Evolutionary conservation across 2,888 invertebrate species (phyloP).

Genomic region (Meloe dianella): DNA sequence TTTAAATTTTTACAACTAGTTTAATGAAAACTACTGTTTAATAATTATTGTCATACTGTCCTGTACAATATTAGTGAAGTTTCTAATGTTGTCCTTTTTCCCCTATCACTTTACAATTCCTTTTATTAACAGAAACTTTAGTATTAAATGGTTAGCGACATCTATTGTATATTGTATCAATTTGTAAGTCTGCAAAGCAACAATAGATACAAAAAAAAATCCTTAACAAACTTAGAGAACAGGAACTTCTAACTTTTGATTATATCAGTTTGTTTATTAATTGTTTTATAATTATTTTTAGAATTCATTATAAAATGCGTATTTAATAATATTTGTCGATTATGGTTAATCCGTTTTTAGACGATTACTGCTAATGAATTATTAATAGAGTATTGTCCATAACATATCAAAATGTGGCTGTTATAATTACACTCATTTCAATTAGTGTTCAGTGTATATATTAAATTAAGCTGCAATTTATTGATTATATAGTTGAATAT

Average conservation of each 20-base stretch:
- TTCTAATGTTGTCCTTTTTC: background rate
- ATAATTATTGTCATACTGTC: no score
- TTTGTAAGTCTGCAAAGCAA: background rate
- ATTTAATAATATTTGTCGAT: background rate
- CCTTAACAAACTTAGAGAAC: no score
- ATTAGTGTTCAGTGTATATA: background rate
- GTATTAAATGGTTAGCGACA: constrained; percentile 2
- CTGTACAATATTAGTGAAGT: background rate
- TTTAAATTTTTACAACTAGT: background rate
- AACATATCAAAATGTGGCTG: background rate
- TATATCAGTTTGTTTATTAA: background rate
- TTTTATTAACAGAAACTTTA: background rate
- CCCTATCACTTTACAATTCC: background rate
- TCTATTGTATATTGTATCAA: background rate
- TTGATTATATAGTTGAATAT: background rate
- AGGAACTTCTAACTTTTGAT: background rate
- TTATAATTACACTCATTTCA: constrained; percentile 9
- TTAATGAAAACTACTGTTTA: background rate
- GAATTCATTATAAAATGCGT: background rate
- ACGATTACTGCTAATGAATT: background rate
- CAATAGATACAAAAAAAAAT: background rate
- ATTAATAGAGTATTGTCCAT: background rate
- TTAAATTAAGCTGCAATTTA: background rate
- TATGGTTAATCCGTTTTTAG: background rate
- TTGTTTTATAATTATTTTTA: background rate